phyloP scores from a whole-genome alignment of 1,140 invertebrate species.

The Solenopsis invicta region DNA sequence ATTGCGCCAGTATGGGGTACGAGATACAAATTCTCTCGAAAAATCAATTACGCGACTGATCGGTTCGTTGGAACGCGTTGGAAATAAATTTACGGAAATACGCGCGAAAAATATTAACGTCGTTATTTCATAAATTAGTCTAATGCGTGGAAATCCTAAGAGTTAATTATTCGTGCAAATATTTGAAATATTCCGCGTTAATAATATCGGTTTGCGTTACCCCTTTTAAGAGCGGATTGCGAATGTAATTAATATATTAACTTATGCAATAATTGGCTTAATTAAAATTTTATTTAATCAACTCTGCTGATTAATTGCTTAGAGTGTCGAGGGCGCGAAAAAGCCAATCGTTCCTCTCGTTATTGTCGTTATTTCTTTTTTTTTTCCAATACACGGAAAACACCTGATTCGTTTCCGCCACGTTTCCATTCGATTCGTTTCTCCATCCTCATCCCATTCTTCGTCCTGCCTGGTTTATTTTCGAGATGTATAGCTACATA shows the following conservation, averaged over 20 bases:
- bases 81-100: not conserved
- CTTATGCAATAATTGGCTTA: constrained; percentile 9
- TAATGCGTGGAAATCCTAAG: constrained; percentile 3
- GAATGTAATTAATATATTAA: not conserved
- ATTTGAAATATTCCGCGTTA: not conserved
- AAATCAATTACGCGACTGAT: constrained; percentile 41
- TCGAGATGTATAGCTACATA: not conserved
- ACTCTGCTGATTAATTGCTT: not conserved
- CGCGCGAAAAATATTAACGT: not conserved
- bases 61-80: constrained; percentile 20
- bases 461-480: not conserved
- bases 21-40: constrained; percentile 37
- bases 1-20: not conserved
- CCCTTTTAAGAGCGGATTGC: not conserved
- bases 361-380: not conserved
- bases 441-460: not conserved
- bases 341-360: not conserved
- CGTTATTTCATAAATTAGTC: constrained; percentile 11
- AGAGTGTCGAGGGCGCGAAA: not conserved
- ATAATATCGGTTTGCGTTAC: not conserved
- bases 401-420: not conserved
- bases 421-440: not conserved
- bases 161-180: constrained; percentile 20
- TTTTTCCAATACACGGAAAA: not conserved
- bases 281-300: constrained; percentile 31